Percentiles rank a stretch among this genome's conserved stretches.
Conservation (phyloP, 2,888 invertebrate species). For the Acleris laterana region DNA sequence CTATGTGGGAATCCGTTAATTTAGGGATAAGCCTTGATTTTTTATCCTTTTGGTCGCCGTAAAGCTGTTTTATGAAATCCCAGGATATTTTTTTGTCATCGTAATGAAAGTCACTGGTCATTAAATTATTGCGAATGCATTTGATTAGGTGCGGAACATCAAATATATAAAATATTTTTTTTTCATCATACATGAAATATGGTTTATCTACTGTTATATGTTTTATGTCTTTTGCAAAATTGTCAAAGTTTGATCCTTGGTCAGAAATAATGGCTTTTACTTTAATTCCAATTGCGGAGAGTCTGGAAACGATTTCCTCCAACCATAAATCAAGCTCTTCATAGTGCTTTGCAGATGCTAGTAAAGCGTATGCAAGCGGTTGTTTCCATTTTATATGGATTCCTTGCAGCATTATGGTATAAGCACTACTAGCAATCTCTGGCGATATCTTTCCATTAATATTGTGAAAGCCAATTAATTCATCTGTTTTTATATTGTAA, state of each 20-base stretch:
- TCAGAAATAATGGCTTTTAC: constrained; percentile 43
- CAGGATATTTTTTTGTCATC: constrained; percentile 40
- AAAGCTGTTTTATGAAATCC: constrained; percentile 40
- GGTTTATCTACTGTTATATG: constrained; percentile 40
- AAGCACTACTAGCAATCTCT: constrained; percentile 24
- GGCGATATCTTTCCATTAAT: background rate
- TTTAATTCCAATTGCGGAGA: constrained; percentile 40
- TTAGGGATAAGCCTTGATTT: constrained; percentile 37
- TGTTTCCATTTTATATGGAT: constrained; percentile 44
- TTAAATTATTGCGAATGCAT: constrained; percentile 36
- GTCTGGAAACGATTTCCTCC: constrained; percentile 41
- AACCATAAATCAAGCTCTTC: constrained; percentile 42
- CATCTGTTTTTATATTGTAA: constrained; percentile 39
- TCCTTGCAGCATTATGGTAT: constrained; percentile 41
- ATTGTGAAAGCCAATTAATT: background rate
- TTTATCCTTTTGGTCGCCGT: constrained; percentile 29
- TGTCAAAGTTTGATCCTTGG: constrained; percentile 45
- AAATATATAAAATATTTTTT: constrained; percentile 40
- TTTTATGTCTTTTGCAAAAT: constrained; percentile 43
- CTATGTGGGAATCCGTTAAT: constrained; percentile 33
- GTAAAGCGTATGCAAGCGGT: constrained; percentile 42
- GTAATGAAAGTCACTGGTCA: constrained; percentile 18
- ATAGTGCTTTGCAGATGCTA: constrained; percentile 39
- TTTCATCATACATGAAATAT: constrained; percentile 34
- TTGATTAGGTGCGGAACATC: constrained; percentile 43